These are phyloP conservation scores for Halcyon senegalensis DNA, from an alignment of 2,113 vertebrate genomes.

Conservation along the genomic window DNA sequence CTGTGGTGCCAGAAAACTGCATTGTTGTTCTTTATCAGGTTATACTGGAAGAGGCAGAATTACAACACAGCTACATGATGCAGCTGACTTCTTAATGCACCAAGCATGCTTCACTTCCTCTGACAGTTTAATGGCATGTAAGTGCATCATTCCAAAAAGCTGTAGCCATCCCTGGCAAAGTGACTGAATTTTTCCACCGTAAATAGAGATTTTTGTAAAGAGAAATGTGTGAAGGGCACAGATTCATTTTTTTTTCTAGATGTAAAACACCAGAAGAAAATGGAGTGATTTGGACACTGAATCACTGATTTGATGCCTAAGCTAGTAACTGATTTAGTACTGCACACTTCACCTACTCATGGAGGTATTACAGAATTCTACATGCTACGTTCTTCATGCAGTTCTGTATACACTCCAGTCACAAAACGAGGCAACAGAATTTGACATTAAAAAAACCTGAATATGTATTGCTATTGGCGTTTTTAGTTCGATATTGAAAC, in stretches of 20 bases:
- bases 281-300: neutral
- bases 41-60: neutral
- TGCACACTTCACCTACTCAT: accelerated
- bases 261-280: neutral
- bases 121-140: neutral
- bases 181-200: neutral
- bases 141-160: neutral
- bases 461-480: accelerated
- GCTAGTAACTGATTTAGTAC: neutral
- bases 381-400: neutral
- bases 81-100: neutral
- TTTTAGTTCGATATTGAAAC: neutral
- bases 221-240: neutral
- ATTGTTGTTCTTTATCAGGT: neutral
- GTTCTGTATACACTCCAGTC: neutral
- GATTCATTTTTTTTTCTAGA: neutral
- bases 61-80: neutral
- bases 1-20: neutral
- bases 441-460: neutral
- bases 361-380: neutral
- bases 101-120: neutral
- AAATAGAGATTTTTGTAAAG: neutral
- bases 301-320: neutral
- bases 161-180: neutral
- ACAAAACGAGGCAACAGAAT: neutral